Conservation (phyloP, 2,888 invertebrate genomes). For the Adineta ricciae region DNA sequence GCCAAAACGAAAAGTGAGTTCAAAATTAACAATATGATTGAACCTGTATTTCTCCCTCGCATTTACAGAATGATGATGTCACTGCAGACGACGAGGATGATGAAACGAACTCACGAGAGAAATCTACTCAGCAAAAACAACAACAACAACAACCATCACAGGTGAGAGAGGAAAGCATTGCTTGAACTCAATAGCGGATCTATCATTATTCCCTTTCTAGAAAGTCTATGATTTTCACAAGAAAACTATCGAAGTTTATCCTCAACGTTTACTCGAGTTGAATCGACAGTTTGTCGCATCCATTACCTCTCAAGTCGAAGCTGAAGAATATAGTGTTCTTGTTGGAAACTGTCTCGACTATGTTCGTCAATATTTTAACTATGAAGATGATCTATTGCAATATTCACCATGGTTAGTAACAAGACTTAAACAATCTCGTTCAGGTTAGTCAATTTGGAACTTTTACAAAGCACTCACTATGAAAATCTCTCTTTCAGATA, state of each 20-base stretch:
- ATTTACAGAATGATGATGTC: neutral
- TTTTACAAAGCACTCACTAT: no score
- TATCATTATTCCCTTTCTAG: neutral
- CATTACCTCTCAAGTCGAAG: neutral
- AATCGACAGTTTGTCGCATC: neutral
- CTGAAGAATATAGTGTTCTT: neutral
- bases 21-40: neutral
- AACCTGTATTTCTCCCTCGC: neutral
- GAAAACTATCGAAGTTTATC: neutral
- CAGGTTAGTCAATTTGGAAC: neutral
- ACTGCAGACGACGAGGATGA: neutral
- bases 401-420: constrained; percentile 1
- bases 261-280: neutral
- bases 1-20: neutral
- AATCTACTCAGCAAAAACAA: neutral
- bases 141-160: neutral
- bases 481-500: neutral
- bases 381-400: constrained; percentile 14
- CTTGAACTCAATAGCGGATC: neutral
- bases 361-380: constrained; percentile 4
- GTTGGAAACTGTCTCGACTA: constrained; percentile 16
- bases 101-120: neutral
- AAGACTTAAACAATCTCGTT: constrained; percentile 1
- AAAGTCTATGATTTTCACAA: constrained; percentile 13
- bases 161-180: neutral